Percentiles rank a stretch among this genome's conserved stretches.
Evolutionary conservation across 2,797 vertebrate genomes (phyloP).

Genomic region (Galaxias olidus): DNA sequence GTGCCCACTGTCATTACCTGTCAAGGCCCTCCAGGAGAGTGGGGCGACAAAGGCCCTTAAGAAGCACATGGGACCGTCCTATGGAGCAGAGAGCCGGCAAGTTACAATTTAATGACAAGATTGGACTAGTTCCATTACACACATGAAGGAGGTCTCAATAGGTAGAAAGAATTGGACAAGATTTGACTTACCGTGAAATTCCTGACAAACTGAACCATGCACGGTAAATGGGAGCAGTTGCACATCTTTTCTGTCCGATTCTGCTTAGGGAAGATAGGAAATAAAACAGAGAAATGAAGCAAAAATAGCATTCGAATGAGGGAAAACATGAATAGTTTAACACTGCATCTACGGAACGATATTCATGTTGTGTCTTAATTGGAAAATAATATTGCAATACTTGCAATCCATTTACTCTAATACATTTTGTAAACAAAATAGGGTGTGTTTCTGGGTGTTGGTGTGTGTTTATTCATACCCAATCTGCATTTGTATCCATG

Average conservation of each 20-base stretch:
- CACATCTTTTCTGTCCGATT: conserved; percentile 42
- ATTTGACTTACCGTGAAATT: conserved; percentile 61
- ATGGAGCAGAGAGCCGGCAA: background rate
- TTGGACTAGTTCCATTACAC: background rate
- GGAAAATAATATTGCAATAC: background rate
- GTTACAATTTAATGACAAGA: background rate
- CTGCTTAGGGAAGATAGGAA: conserved; percentile 24
- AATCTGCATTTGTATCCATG: conserved; percentile 1
- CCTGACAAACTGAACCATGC: conserved; percentile 54
- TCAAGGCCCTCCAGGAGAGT: conserved; percentile 49
- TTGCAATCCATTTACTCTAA: background rate
- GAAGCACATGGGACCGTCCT: conserved; percentile 61
- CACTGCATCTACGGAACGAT: background rate
- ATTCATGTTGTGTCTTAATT: background rate
- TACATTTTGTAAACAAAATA: background rate
- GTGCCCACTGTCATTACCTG: conserved; percentile 13
- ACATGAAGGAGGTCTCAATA: conserved; percentile 1
- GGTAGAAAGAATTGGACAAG: background rate
- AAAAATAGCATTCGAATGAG: too few relatives aligned
- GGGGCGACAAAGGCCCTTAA: conserved; percentile 57
- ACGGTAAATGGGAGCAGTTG: conserved; percentile 54
- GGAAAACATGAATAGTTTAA: too few relatives aligned
- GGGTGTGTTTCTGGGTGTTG: background rate
- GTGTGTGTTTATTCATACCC: background rate
- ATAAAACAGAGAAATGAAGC: background rate